Conservation (phyloP, 2,888 invertebrate species). For the Dicyrtoma fusca region DNA sequence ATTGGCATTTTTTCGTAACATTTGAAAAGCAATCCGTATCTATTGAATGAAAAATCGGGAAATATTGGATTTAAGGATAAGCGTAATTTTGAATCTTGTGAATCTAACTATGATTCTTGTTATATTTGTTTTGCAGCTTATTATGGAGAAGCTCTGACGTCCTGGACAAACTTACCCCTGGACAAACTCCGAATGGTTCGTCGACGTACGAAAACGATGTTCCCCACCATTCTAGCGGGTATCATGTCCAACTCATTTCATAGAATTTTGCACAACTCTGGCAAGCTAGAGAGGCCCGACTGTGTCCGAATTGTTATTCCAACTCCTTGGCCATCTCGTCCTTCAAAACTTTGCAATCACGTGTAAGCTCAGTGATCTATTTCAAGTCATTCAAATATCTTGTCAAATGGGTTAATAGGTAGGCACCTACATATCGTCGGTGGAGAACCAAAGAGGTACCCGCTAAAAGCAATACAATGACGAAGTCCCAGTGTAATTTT, state of each 20-base stretch:
- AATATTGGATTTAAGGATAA: too few relatives aligned
- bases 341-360: constrained; percentile 49
- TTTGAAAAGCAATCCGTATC: too few relatives aligned
- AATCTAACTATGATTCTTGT: background rate
- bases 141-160: constrained; percentile 49
- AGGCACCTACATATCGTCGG: too few relatives aligned
- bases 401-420: too few relatives aligned
- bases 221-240: constrained; percentile 51
- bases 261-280: constrained; percentile 43
- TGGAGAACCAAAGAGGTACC: too few relatives aligned
- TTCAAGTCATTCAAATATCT: too few relatives aligned
- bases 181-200: constrained; percentile 52
- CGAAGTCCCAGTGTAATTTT: background rate
- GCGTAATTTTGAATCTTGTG: too few relatives aligned
- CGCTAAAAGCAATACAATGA: too few relatives aligned
- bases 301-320: constrained; percentile 52
- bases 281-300: constrained; percentile 48
- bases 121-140: constrained; percentile 27
- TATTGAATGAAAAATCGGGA: too few relatives aligned
- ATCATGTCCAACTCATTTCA: constrained; percentile 49
- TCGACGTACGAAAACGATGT: constrained; percentile 48
- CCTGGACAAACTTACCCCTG: constrained; percentile 48
- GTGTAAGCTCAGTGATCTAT: constrained; percentile 43
- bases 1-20: too few relatives aligned
- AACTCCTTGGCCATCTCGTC: constrained; percentile 52